Base-by-base conservation (phyloP, 2,113 vertebrate genomes). In the Eurypyga helias region DNA sequence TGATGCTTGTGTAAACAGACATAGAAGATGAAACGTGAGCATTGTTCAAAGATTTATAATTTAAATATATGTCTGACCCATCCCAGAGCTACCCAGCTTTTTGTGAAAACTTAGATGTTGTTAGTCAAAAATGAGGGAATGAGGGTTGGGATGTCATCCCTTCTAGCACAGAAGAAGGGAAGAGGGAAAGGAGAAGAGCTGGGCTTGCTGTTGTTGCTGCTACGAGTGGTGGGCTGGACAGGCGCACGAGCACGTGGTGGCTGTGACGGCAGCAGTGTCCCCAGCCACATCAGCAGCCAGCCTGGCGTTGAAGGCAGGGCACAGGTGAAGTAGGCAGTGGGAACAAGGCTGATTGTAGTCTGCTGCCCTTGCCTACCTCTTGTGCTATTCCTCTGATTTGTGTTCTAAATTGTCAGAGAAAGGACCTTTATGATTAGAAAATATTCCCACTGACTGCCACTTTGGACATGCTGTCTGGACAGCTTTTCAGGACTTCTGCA, bases 221-320 rank as follows among this genome's bases (percentile, higher is more conserved):
- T 10, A 17, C 7, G 46, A 46, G 11, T 18, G 24, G 14, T 66
- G 17, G 58, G 25, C n/a, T 0, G 9, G 62, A 16, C 3, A 6
- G 17, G 38, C 10, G 10, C 1, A 16, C 3, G 5, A 15, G n/a
- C 10, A 12, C 1, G 13, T 38, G 38, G 19, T 38, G 57, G 49
- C 31, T 77, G 62, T 46, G 62, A 29, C 0, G 4, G n/a, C 58
- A 54, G 29, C 43, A 71, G 58, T 45, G n/a, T 55, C 33, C 26
- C 18, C 46, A 54, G 21, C 23, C 2, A 1, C 70, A 13, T 11
- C 11, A 36, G 43, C 43, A 52, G 57, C 43, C 28, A 13, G 48
- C 17, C 17, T 46, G 51, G 65, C 64, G 46, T 45, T 20, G 26
- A 20, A 77, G 52, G 13, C 31, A 67, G 54, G 10, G 20, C 20